A percentile compares a stretch with the other conserved stretches of the same genome.
Evolutionary conservation across 2,797 vertebrate genomes (phyloP).

Genomic region (Tapera naevia): DNA sequence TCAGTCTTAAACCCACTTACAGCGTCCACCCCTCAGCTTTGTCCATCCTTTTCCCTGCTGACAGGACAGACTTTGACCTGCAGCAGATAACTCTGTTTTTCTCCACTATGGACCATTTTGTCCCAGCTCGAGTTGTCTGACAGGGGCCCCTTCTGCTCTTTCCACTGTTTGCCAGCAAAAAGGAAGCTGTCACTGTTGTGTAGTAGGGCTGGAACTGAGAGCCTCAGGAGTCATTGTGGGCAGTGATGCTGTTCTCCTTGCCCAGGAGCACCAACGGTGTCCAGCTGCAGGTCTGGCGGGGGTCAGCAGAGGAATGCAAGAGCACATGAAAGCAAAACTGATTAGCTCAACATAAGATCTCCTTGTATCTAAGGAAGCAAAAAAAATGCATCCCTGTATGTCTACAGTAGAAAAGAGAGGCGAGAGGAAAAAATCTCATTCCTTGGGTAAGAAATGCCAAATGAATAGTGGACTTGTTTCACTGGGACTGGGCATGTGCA

Average conservation of each 20-base stretch:
- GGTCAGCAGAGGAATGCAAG: not conserved
- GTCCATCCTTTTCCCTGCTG: not conserved
- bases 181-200: not conserved
- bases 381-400: not conserved
- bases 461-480: not conserved
- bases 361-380: not conserved
- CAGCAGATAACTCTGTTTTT: not conserved
- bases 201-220: not conserved
- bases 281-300: slow-evolving; percentile 4
- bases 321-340: not conserved
- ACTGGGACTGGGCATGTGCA: fast-evolving
- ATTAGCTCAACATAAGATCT: not conserved
- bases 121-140: not conserved
- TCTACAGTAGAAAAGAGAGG: not conserved
- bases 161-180: not conserved
- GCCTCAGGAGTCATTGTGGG: not conserved
- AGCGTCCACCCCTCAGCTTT: fast-evolving
- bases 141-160: not conserved
- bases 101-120: not conserved
- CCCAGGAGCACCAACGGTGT: not conserved
- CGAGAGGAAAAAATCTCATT: not conserved
- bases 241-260: not conserved
- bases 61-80: not conserved
- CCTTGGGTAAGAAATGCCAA: not conserved
- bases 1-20: not conserved